These are phyloP conservation scores for zebrafish (Danio rerio) DNA, from an alignment of 2,113 vertebrate species.

Conservation along the genomic window GRCz12tu NC_133181.1:4705001-4705500, in stretches of 20 bases:
- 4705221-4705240: constrained; percentile 60
- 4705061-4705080: background rate
- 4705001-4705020: too few species aligned
- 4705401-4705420: constrained; percentile 92
- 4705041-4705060: too few species aligned
- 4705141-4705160: constrained; percentile 93
- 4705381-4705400: constrained; percentile 89
- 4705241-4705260: background rate
- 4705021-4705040: too few species aligned
- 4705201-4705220: constrained; percentile 88
- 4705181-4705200: constrained; percentile 80
- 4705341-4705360: constrained; percentile 97
- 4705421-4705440: constrained; percentile 85
- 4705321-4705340: constrained; percentile 94
- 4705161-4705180: constrained; percentile 88
- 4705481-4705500: too few species aligned
- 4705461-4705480: too few species aligned
- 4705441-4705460: background rate
- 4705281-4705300: constrained; percentile 92
- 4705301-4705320: constrained; percentile 97
- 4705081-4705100: background rate
- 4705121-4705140: constrained; percentile 98
- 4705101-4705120: constrained; percentile 91
- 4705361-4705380: constrained; percentile 98
- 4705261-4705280: background rate